Percentiles rank a stretch among this genome's conserved stretches.
phyloP scores from a whole-genome alignment of 2,888 invertebrate genomes.

The Esperia sulphurella region DNA sequence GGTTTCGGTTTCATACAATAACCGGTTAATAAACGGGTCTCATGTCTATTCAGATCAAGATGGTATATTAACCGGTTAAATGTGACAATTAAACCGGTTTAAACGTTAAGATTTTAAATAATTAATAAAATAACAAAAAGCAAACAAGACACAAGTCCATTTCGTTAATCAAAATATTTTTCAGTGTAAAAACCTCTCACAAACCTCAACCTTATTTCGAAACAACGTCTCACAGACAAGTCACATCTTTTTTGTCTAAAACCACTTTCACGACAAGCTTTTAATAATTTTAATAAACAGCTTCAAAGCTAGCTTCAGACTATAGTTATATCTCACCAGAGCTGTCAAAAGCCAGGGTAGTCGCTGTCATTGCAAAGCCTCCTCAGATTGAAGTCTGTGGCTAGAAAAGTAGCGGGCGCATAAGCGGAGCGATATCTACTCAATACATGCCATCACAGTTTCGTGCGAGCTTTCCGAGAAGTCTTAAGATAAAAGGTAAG shows the following conservation, averaged over 20 bases:
- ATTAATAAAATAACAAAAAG: too few species aligned
- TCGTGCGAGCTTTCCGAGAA: too few species aligned
- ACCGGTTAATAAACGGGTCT: too few species aligned
- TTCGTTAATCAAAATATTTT: too few species aligned
- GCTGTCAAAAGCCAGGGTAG: conserved; percentile 34
- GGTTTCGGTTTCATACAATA: too few species aligned
- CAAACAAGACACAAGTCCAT: too few species aligned
- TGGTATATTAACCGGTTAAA: too few species aligned
- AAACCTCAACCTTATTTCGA: background rate
- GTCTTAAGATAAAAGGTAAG: too few species aligned
- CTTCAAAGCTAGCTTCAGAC: background rate
- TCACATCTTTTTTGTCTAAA: background rate
- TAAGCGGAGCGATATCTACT: conserved; percentile 2
- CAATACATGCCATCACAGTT: too few species aligned
- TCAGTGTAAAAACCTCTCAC: background rate
- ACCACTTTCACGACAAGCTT: conserved; percentile 1
- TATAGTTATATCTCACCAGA: conserved; percentile 12
- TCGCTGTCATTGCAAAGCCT: conserved; percentile 26
- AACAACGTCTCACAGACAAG: background rate
- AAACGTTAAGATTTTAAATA: too few species aligned
- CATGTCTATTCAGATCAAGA: too few species aligned
- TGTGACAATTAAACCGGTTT: too few species aligned
- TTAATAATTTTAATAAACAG: conserved; percentile 3
- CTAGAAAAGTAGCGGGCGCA: conserved; percentile 11
- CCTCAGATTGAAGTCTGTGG: conserved; percentile 20